phyloP scores from a whole-genome alignment of 1,140 invertebrate genomes.

The Bombus difficillimus region DNA sequence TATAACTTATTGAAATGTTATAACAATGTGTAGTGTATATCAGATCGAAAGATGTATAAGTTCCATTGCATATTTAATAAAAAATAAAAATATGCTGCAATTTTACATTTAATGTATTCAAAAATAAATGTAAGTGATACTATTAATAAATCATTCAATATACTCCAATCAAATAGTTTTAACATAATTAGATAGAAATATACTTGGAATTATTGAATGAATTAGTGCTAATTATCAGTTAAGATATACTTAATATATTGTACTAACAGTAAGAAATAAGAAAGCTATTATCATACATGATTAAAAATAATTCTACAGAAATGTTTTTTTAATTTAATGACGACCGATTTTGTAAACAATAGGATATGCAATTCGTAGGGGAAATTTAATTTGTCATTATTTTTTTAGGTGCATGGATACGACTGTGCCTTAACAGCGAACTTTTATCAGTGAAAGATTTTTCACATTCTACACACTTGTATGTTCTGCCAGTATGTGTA shows the following conservation, averaged over 20 bases:
- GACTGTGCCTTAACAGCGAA: conserved; percentile 85
- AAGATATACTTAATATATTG: conserved; percentile 16
- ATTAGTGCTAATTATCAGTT: conserved; percentile 25
- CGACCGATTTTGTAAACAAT: neutral
- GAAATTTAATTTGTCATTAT: conserved; percentile 56
- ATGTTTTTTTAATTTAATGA: conserved; percentile 13
- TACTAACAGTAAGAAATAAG: conserved; percentile 21
- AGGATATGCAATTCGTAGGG: neutral
- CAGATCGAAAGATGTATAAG: neutral
- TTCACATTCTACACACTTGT: conserved; percentile 86
- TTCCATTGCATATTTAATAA: conserved; percentile 1
- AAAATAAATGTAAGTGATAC: neutral
- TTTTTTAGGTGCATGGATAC: conserved; percentile 81
- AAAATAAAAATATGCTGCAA: neutral
- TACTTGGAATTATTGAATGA: conserved; percentile 24
- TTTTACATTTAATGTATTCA: conserved; percentile 21
- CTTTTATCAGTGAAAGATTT: conserved; percentile 89
- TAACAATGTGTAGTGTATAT: conserved; percentile 1
- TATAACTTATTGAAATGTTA: conserved; percentile 4
- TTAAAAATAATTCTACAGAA: conserved; percentile 26
- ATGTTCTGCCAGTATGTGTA: conserved; percentile 87
- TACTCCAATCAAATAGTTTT: neutral
- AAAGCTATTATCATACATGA: conserved; percentile 11
- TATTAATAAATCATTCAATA: neutral
- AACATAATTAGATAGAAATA: conserved; percentile 20